A percentile compares a stretch with the other conserved stretches of the same genome.
These are phyloP conservation scores for Nothoprocta perdicaria DNA, from an alignment of 2,113 vertebrate genomes.

Conservation along the genomic window DNA sequence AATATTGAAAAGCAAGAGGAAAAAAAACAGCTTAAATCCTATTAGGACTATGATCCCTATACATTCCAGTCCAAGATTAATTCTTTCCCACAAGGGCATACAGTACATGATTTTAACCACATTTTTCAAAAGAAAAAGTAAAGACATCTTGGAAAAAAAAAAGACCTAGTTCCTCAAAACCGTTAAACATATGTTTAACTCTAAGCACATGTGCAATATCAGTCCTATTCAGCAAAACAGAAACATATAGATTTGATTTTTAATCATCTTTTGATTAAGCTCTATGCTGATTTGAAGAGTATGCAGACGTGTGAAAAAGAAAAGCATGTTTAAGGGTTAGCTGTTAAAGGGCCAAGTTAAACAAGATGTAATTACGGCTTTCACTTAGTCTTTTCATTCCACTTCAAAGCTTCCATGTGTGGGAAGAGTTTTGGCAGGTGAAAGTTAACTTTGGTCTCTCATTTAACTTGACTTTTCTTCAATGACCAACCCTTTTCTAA, in stretches of 20 bases:
- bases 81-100: slow-evolving; percentile 51
- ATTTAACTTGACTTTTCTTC: background rate
- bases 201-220: background rate
- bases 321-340: background rate
- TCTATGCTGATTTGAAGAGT: background rate
- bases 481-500: background rate
- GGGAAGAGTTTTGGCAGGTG: slow-evolving; percentile 26
- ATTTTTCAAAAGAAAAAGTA: background rate
- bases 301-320: background rate
- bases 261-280: slow-evolving; percentile 17
- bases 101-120: background rate
- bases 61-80: slow-evolving; percentile 54
- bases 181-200: background rate
- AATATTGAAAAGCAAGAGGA: slow-evolving; percentile 28
- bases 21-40: slow-evolving; percentile 35
- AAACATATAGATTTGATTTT: background rate
- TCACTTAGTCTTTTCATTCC: slow-evolving; percentile 15
- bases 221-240: background rate
- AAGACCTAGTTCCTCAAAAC: background rate
- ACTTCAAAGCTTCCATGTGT: slow-evolving; percentile 39
- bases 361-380: slow-evolving; percentile 18
- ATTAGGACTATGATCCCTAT: slow-evolving; percentile 36
- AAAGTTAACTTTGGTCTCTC: background rate
- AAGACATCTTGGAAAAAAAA: background rate
- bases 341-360: slow-evolving; percentile 36